Percentiles rank a stretch among this genome's conserved stretches.
Evolutionary conservation across 1,140 invertebrate species (phyloP).

Genomic region (Heliconius hermathena): DNA sequence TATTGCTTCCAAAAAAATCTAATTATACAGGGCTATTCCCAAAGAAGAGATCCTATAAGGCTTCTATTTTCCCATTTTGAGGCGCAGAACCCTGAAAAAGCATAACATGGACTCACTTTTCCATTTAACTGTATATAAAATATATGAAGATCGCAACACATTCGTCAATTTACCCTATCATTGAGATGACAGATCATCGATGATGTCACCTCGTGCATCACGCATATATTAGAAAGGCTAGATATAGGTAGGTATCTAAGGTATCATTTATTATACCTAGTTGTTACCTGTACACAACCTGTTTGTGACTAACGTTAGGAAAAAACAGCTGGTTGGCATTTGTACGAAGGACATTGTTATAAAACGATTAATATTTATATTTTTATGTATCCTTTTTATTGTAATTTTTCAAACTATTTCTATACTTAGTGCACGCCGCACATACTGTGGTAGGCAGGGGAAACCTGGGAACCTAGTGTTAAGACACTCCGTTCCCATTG

Average conservation of each 20-base stretch:
- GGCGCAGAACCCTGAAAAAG: too few species aligned
- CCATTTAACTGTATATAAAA: background rate
- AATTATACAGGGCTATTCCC: too few species aligned
- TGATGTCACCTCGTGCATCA: slow-evolving; percentile 37
- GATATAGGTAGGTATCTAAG: background rate
- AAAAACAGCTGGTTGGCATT: slow-evolving; percentile 7
- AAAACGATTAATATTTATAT: background rate
- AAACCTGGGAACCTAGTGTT: too few species aligned
- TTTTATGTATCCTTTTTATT: background rate
- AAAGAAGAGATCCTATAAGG: too few species aligned
- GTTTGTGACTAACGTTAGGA: slow-evolving; percentile 2
- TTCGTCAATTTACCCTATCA: background rate
- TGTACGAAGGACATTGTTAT: background rate
- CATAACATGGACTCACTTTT: background rate
- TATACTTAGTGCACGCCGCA: too few species aligned
- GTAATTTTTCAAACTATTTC: too few species aligned
- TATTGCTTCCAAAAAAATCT: too few species aligned
- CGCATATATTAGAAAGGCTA: slow-evolving; percentile 29
- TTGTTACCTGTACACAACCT: background rate
- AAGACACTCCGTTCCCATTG: too few species aligned
- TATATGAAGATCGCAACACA: background rate
- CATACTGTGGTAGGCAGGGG: too few species aligned
- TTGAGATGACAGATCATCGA: slow-evolving; percentile 13
- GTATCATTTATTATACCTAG: background rate
- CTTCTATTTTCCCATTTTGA: too few species aligned